Conservation (phyloP, 2,113 vertebrate species). For the Poeciliopsis turrubarensis region DNA sequence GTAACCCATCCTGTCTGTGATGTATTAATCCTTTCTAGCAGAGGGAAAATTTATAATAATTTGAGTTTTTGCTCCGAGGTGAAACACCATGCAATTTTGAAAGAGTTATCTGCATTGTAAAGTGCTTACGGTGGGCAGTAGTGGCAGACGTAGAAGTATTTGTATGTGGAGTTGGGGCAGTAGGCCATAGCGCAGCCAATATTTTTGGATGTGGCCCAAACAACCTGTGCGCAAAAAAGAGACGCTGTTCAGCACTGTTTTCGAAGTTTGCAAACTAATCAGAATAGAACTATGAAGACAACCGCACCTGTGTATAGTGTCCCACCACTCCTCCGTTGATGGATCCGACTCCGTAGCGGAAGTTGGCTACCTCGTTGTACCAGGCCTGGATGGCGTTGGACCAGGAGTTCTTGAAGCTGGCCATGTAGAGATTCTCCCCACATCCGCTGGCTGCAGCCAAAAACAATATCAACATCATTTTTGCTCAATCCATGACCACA, state of each 20-base stretch:
- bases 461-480: background rate
- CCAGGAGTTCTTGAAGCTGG: conserved; percentile 46
- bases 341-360: conserved; percentile 57
- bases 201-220: conserved; percentile 69
- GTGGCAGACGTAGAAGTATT: conserved; percentile 79
- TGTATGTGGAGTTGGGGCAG: conserved; percentile 53
- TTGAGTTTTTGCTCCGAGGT: too few species aligned
- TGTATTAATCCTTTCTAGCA: background rate
- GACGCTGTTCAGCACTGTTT: too few species aligned
- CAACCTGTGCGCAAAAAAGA: conserved; percentile 46
- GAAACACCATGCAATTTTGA: background rate
- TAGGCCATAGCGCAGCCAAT: conserved; percentile 65
- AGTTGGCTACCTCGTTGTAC: conserved; percentile 67
- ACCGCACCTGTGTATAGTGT: conserved; percentile 70
- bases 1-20: too few species aligned
- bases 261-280: background rate
- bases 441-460: conserved; percentile 53
- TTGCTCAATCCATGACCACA: too few species aligned
- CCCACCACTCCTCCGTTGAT: conserved; percentile 57
- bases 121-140: conserved; percentile 71
- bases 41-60: background rate
- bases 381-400: conserved; percentile 49
- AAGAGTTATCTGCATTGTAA: background rate
- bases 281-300: background rate
- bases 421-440: conserved; percentile 72